Evolutionary conservation across 2,888 invertebrate species (phyloP), one percentile per base, ranked within the genome.

Genomic region (Meganola albula): DNA sequence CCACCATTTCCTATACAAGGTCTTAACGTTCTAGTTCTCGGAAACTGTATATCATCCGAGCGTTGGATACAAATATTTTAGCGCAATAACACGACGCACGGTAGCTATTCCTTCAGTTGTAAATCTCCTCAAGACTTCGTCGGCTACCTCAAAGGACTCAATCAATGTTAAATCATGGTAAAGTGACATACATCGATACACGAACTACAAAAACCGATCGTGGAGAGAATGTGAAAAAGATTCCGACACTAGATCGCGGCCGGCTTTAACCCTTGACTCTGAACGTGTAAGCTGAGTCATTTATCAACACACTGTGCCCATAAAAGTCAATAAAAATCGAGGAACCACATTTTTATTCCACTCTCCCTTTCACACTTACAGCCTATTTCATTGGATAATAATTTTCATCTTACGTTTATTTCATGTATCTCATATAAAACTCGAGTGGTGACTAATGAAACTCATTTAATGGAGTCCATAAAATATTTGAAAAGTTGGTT

Each of bases 101-200:
- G 74, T 70, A 73, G 75, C 72, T 55, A 70, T 72, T 58, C 59
- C 57, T 47, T 57, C 62, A 63, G 77, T 57, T 73, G 75, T 78
- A 79, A 79, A 82, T 77, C 74, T 75, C 55, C 45, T 51, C 44
- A 48, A 51, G 31, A 39, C 44, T 35, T 35, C 35, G 48, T 63
- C 74, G 72, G 76, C 41, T 35, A 40, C 36, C 59, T 76, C 75
- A 79, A 80, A 79, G 72, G 58, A 68, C 38, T 58, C 71, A 77
- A 80, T 80, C 78, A 77, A 74, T 73, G 73, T 73, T 75, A 74
- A 77, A 79, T 77, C 74, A 74, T 70, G 73, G 73, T 61, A 59
- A 63, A 66, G 58, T 69, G 73, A 72, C 74, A 73, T 58, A 63
- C 63, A 69, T 71, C 63, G 64, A 67, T 64, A 53, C 49, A 51